A percentile compares a stretch with the other conserved stretches of the same genome.
phyloP scores from a whole-genome alignment of 2,797 vertebrate genomes.

The Peromyscus melanophrys region DNA sequence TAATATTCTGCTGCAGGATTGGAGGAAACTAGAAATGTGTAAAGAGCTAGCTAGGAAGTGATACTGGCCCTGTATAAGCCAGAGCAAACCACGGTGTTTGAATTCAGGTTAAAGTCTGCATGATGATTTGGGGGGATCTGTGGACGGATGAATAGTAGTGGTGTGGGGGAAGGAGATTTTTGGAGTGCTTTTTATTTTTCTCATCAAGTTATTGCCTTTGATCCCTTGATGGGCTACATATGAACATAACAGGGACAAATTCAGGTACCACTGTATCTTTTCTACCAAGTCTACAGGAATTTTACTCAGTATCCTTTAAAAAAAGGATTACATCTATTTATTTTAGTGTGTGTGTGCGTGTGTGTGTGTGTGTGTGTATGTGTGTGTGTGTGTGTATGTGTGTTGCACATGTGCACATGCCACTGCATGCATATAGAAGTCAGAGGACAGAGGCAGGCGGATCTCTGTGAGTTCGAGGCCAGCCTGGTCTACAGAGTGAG shows the following conservation, averaged over 20 bases:
- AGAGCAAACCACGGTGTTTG: conserved; percentile 48
- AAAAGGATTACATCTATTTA: neutral
- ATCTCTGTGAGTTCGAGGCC: too few species aligned
- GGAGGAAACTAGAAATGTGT: conserved; percentile 37
- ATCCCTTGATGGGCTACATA: conserved; percentile 10
- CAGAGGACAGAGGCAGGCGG: neutral
- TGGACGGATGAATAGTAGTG: conserved; percentile 16
- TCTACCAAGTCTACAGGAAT: conserved; percentile 41
- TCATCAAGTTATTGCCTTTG: conserved; percentile 58
- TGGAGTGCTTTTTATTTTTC: conserved; percentile 60
- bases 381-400: too few species aligned
- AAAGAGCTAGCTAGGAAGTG: neutral
- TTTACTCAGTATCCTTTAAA: neutral
- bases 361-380: neutral
- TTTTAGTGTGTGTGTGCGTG: neutral
- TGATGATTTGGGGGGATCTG: conserved; percentile 41
- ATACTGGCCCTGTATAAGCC: neutral
- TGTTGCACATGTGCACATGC: neutral
- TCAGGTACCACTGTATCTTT: conserved; percentile 20
- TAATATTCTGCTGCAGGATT: conserved; percentile 53
- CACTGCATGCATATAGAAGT: neutral
- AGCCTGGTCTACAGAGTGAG: too few species aligned
- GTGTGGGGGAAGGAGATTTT: conserved; percentile 37
- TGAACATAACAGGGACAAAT: conserved; percentile 43
- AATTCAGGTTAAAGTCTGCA: neutral